Base-by-base conservation (phyloP, 2,888 invertebrate species). In the Andrena bucephala region DNA sequence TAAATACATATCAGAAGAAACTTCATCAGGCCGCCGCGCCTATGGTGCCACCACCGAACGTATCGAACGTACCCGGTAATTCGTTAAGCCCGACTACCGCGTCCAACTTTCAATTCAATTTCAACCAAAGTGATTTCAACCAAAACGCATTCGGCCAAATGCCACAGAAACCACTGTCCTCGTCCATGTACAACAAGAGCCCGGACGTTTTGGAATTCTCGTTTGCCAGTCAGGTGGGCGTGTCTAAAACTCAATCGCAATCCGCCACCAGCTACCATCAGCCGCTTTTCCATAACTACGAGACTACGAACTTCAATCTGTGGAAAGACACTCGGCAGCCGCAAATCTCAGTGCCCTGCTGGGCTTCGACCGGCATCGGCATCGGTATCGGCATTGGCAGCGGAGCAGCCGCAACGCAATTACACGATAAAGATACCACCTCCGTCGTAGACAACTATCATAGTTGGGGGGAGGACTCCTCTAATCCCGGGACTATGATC, bases 241-340 rank as follows among this genome's bases (percentile, higher is more conserved):
- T 84, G 7, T 10, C 68, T 0, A 89, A 89, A 20, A 83, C n/a
- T 57, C 83, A 75, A 16, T 86, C 86, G 10, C 90, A 87, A 62
- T 66, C 85, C 0, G 62, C 88, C 1, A 90, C 87, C 60, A 91
- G 0, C 42, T 42, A 42, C 42, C 42, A 81, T 79, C 92, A 92
- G 84, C 87, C 89, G 2, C 85, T 91, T 50, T 92, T 90, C 63
- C 89, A 89, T 36, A 90, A 89, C 74, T 92, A 92, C 69, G 93
- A 93, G 8, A 72, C 87, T 0, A 72, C 90, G 3, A 92, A 93
- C 59, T 93, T 92, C 54, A 91, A 90, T 85, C 82, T 91, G 2
- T 93, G 93, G 93, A 93, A 93, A 62, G 92, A 93, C 27, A 87
- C 78, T 10, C 93, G 91, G 52, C 90, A 90, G 3, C 89, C 92